Evolutionary conservation across 2,113 vertebrate genomes (phyloP).

Genomic region (Gulo gulo): DNA sequence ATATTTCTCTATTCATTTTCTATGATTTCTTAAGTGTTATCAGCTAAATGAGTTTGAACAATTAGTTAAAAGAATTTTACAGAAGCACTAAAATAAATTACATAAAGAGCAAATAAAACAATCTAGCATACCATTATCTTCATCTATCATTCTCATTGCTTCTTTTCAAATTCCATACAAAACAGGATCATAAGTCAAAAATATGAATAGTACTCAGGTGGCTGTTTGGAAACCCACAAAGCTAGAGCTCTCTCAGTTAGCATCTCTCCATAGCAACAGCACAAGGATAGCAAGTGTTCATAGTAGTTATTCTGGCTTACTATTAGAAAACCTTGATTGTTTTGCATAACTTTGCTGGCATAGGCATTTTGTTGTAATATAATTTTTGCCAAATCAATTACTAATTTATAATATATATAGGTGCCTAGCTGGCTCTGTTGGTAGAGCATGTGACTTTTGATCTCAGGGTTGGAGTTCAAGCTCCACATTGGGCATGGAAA

Average conservation of each 20-base stretch:
- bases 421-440: background rate
- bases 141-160: background rate
- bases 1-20: background rate
- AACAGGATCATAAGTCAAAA: background rate
- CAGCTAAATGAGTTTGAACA: background rate
- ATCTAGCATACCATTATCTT: background rate
- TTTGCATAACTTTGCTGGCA: background rate
- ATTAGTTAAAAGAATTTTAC: constrained; percentile 20
- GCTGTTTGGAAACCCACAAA: background rate
- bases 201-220: background rate
- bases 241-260: background rate
- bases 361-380: background rate
- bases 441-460: background rate
- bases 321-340: constrained; percentile 20
- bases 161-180: constrained; percentile 17
- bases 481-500: background rate
- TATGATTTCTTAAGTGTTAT: constrained; percentile 6
- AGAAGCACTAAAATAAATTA: constrained; percentile 9
- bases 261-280: background rate
- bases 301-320: constrained; percentile 5
- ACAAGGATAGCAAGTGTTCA: background rate
- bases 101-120: background rate
- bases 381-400: constrained; percentile 24
- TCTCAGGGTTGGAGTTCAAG: background rate
- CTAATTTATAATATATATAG: background rate